These are phyloP conservation scores for Orussus abietinus DNA, from an alignment of 1,140 invertebrate species.

Conservation along the genomic window DNA sequence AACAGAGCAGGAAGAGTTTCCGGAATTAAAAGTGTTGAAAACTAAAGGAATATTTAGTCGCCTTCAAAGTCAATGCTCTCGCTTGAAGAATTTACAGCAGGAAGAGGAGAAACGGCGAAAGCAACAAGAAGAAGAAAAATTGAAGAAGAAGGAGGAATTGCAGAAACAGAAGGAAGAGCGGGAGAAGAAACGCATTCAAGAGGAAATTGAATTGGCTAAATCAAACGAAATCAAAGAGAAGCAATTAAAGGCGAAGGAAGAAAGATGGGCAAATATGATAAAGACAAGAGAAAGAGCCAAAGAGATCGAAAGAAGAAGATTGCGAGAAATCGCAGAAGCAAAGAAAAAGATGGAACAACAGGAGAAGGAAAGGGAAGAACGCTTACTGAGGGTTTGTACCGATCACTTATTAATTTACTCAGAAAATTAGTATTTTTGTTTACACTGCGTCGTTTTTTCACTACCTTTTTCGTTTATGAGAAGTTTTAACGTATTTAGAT, in stretches of 20 bases:
- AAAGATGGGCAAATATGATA: neutral
- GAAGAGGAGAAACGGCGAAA: neutral
- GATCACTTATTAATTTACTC: no score
- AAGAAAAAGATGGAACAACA: neutral
- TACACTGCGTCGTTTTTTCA: no score
- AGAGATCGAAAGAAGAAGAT: neutral
- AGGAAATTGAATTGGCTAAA: slow-evolving; percentile 10
- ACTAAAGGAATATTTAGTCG: neutral
- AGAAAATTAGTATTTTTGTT: no score
- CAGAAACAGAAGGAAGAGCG: neutral
- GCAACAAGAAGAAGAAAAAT: neutral
- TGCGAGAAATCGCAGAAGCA: no score
- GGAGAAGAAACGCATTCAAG: neutral
- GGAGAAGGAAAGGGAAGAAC: no score
- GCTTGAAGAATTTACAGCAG: slow-evolving; percentile 2
- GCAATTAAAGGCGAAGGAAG: slow-evolving; percentile 1
- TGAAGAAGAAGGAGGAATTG: slow-evolving; percentile 7
- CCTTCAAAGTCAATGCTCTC: neutral
- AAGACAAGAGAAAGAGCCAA: slow-evolving; percentile 1
- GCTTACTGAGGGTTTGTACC: no score
- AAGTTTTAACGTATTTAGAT: no score
- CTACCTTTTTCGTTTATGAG: no score
- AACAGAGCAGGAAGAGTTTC: neutral
- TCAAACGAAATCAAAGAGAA: neutral
- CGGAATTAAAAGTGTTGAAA: neutral